Conservation (phyloP, 1,140 invertebrate genomes). For the Leucophenga varia region DNA sequence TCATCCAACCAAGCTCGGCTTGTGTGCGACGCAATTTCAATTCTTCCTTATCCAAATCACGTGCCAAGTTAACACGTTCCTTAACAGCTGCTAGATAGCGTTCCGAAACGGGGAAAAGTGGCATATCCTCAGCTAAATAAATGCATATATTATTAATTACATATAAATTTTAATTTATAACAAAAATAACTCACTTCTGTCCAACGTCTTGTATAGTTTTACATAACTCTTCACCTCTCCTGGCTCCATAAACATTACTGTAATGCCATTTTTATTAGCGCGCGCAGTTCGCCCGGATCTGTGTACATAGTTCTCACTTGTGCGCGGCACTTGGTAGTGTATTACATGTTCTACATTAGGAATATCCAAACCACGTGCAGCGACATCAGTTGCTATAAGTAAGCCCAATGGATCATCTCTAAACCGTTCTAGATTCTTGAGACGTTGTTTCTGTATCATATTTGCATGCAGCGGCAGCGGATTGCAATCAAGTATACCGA, state of each 20-base stretch:
- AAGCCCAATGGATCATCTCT: constrained; percentile 72
- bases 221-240: constrained; percentile 78
- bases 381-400: constrained; percentile 96
- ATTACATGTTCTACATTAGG: constrained; percentile 92
- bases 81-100: constrained; percentile 68
- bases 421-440: constrained; percentile 95
- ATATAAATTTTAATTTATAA: neutral
- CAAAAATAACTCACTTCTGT: constrained; percentile 66
- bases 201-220: constrained; percentile 79
- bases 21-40: constrained; percentile 68
- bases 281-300: constrained; percentile 94
- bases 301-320: constrained; percentile 95
- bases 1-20: constrained; percentile 77
- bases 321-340: constrained; percentile 92
- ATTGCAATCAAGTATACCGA: constrained; percentile 74
- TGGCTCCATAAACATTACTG: constrained; percentile 89
- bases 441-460: constrained; percentile 91
- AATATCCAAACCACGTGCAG: constrained; percentile 95
- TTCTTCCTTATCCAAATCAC: constrained; percentile 76
- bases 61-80: constrained; percentile 73
- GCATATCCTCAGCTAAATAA: constrained; percentile 73
- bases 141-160: constrained; percentile 23
- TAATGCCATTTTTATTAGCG: constrained; percentile 83
- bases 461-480: constrained; percentile 88
- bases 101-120: constrained; percentile 77